Evolutionary conservation across 2,797 vertebrate genomes (phyloP).

Genomic region (Odontamblyopus rebecca): DNA sequence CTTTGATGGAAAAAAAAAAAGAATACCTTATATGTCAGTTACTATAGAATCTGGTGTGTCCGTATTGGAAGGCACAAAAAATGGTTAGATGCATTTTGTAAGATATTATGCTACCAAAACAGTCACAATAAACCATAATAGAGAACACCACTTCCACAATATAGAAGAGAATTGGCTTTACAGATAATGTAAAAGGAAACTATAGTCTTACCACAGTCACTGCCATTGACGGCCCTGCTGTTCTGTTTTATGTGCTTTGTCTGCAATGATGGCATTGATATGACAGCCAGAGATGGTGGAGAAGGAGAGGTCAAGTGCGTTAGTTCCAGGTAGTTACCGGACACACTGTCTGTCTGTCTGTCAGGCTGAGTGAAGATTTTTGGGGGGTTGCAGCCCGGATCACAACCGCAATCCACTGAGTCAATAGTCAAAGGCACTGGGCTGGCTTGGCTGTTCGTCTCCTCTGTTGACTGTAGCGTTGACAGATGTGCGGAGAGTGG

Average conservation of each 20-base stretch:
- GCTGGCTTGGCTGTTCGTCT: constrained; percentile 56
- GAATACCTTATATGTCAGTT: no score
- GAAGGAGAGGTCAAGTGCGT: neutral
- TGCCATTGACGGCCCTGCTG: neutral
- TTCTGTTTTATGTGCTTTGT: neutral
- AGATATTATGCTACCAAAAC: no score
- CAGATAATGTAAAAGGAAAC: no score
- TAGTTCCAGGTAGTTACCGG: constrained; percentile 30
- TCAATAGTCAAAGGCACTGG: constrained; percentile 54
- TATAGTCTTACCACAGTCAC: neutral
- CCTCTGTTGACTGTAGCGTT: constrained; percentile 60
- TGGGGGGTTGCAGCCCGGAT: constrained; percentile 34
- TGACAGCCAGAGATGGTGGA: neutral
- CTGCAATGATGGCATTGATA: neutral
- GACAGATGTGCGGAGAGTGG: constrained; percentile 63
- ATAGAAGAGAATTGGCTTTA: no score
- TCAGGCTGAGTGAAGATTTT: constrained; percentile 55
- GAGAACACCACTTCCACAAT: no score
- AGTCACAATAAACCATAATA: no score
- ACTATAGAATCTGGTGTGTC: no score
- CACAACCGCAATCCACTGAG: constrained; percentile 40
- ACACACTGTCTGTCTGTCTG: constrained; percentile 30
- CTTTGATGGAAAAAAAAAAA: no score
- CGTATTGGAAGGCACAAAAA: no score
- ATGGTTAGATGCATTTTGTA: no score